Evolutionary conservation across 2,797 vertebrate genomes (phyloP).

Genomic region (Poeciliopsis turneri): DNA sequence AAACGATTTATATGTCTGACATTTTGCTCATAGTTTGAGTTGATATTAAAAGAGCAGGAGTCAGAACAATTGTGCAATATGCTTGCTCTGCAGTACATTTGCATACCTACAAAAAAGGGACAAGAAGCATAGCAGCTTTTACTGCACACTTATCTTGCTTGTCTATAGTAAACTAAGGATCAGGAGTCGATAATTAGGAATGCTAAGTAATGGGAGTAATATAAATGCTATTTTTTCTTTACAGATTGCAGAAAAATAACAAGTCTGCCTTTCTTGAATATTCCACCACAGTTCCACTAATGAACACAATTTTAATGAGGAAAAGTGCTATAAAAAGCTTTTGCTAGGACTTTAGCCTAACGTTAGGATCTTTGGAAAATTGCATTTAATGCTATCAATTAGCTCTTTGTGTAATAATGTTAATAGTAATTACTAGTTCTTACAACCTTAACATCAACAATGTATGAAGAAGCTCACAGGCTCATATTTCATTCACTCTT

Average conservation of each 20-base stretch:
- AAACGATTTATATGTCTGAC: background rate
- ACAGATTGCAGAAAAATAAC: background rate
- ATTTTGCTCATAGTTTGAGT: conserved; percentile 3
- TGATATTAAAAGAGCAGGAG: conserved; percentile 12
- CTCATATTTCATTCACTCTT: background rate
- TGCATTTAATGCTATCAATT: background rate
- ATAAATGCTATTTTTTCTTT: background rate
- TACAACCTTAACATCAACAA: background rate
- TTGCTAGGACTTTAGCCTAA: background rate
- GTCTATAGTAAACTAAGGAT: background rate
- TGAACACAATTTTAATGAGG: background rate
- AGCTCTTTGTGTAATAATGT: background rate
- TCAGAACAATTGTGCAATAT: background rate
- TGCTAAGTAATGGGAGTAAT: background rate
- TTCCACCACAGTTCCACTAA: background rate
- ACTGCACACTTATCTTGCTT: background rate
- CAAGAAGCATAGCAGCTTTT: background rate
- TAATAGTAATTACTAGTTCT: background rate
- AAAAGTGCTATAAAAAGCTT: background rate
- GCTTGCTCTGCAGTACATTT: background rate
- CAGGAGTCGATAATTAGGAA: background rate
- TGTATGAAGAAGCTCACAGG: background rate
- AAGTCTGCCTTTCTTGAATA: background rate
- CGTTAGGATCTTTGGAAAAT: background rate
- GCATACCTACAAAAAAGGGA: background rate